Percentiles rank a stretch among this genome's conserved stretches.
Evolutionary conservation across 2,797 vertebrate genomes (phyloP).

Genomic region (Sebastes iracundus): DNA sequence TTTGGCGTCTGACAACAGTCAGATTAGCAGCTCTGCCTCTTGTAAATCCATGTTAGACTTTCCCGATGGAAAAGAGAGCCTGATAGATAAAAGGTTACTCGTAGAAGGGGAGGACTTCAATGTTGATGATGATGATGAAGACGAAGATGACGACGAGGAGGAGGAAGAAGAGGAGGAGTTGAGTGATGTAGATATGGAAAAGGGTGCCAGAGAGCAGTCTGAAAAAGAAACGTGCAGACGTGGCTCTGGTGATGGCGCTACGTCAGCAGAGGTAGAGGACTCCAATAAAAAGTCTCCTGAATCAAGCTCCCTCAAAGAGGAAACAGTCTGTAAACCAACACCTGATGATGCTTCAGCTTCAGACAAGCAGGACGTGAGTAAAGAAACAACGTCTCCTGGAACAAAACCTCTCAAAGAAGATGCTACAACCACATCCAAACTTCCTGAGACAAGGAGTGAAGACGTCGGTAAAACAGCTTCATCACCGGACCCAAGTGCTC

Average conservation of each 20-base stretch:
- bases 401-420: conserved; percentile 39
- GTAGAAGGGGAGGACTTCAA: conserved; percentile 82
- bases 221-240: conserved; percentile 89
- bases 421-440: conserved; percentile 59
- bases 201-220: conserved; percentile 92
- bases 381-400: conserved; percentile 30
- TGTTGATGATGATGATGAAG: conserved; percentile 74
- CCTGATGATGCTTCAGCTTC: conserved; percentile 33
- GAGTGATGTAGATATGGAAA: conserved; percentile 94
- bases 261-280: conserved; percentile 50
- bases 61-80: conserved; percentile 76
- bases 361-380: conserved; percentile 22
- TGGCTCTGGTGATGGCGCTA: conserved; percentile 50
- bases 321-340: conserved; percentile 34
- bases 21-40: conserved; percentile 64
- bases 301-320: conserved; percentile 32
- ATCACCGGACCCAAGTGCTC: neutral
- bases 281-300: conserved; percentile 59
- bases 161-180: conserved; percentile 82
- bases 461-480: conserved; percentile 1
- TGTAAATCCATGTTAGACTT: conserved; percentile 65
- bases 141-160: conserved; percentile 71
- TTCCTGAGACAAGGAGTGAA: conserved; percentile 45
- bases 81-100: conserved; percentile 77
- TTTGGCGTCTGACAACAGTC: conserved; percentile 75